phyloP scores from a whole-genome alignment of 2,888 invertebrate genomes.

The Heliconius aoede region DNA sequence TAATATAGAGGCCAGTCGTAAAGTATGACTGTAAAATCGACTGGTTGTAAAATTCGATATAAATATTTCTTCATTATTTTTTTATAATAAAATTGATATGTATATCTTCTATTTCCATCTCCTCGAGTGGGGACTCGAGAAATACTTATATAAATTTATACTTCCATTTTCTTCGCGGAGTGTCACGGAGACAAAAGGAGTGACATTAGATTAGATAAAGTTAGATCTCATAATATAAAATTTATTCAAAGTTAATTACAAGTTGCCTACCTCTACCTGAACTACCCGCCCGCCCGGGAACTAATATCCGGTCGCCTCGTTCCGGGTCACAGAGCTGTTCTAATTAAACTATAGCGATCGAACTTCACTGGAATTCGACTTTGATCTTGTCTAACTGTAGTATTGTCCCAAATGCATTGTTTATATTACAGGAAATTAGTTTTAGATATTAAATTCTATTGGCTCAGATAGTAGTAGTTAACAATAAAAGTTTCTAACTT shows the following conservation, averaged over 20 bases:
- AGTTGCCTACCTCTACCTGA: background rate
- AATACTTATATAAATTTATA: too few species aligned
- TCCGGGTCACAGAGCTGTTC: slow-evolving; percentile 44
- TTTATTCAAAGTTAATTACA: background rate
- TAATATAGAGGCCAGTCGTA: too few species aligned
- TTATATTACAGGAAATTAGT: background rate
- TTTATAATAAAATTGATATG: too few species aligned
- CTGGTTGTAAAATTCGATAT: too few species aligned
- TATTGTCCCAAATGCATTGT: slow-evolving; percentile 2
- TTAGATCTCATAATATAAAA: background rate
- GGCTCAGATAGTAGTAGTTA: background rate
- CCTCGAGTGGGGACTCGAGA: too few species aligned
- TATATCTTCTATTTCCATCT: too few species aligned
- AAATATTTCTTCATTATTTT: too few species aligned
- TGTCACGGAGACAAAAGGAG: too few species aligned
- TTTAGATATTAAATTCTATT: slow-evolving; percentile 11
- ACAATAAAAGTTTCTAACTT: background rate
- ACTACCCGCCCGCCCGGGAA: slow-evolving; percentile 30
- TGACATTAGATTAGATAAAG: too few species aligned
- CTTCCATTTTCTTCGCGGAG: too few species aligned
- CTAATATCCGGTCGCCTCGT: slow-evolving; percentile 46
- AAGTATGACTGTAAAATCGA: too few species aligned
- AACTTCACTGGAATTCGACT: slow-evolving; percentile 24
- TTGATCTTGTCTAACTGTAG: background rate
- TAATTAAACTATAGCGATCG: slow-evolving; percentile 45